Conservation (phyloP, 2,113 vertebrate species). For the Irena cyanogastra region DNA sequence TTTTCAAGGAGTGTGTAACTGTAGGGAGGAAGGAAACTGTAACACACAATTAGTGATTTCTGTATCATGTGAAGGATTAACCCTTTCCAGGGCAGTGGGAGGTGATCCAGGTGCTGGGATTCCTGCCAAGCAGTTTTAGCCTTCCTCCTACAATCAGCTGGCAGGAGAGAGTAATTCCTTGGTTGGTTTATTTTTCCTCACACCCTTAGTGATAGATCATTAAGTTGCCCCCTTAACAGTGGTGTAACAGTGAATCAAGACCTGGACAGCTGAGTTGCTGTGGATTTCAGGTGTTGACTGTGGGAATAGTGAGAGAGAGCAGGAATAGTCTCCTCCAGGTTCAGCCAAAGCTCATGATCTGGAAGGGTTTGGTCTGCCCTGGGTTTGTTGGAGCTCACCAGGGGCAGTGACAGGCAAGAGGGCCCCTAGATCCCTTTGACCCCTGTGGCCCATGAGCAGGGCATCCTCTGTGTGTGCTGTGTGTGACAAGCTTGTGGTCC, state of each 20-base stretch:
- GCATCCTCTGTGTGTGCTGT: not conserved
- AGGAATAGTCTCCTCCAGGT: not conserved
- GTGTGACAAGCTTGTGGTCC: not conserved
- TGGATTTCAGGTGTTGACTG: not conserved
- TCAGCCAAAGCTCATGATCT: not conserved
- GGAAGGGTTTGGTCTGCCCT: not conserved
- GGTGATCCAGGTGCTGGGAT: rapidly evolving
- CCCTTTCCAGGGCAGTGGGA: not conserved
- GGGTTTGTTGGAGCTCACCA: not conserved
- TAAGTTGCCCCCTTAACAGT: not conserved
- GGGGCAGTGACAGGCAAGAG: not conserved
- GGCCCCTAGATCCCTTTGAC: not conserved
- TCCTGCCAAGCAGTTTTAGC: not conserved
- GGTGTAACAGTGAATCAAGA: not conserved
- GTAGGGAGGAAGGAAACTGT: too few relatives aligned
- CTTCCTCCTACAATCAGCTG: not conserved
- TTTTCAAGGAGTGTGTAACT: not conserved
- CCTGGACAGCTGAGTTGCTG: not conserved
- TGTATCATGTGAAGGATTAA: not conserved
- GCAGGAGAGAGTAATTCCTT: not conserved
- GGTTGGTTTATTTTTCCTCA: not conserved
- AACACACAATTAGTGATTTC: not conserved
- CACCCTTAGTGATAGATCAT: not conserved
- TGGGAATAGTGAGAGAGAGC: not conserved
- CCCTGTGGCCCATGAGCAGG: not conserved